Evolutionary conservation across 2,797 vertebrate genomes (phyloP), one percentile per base, ranked within the genome.

Genomic region (Catamblyrhynchus diadema): DNA sequence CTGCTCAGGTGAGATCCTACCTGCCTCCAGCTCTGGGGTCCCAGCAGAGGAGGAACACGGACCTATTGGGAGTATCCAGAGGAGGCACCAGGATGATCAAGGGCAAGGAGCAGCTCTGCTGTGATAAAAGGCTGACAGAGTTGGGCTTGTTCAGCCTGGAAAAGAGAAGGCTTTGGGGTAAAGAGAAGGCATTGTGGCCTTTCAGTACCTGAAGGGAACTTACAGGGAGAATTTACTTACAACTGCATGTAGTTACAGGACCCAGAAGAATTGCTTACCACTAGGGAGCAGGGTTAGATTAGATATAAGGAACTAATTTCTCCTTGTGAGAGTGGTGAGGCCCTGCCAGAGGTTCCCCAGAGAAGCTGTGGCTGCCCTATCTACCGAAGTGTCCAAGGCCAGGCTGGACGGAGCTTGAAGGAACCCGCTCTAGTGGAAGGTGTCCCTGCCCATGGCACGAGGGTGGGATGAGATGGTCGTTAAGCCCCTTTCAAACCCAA

Each of bases 1-100:
- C 19, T 39, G 56, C 17, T n/a, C 51, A 18, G 59, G n/a, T 72
- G 53, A 47, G 61, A 47, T 6, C 30, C 2, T 14, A 27, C 12
- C 30, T 54, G 22, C 47, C 61, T 32, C 30, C 78, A 47, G 41
- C 47, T 12, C 60, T 20, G 22, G 53, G 12, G 9, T 30, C 4
- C 30, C 61, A 8, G 54, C 54, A 42, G 2, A 1, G 47, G 5
- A 47, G 4, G 35, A 27, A 42, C 16, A 10, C 0, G 11, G 32
- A 74, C 1, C 62, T 67, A 15, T 1, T 12, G 19, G 19, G 35
- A 48, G 30, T 0, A 1, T 3, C 27, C 54, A 35, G 47, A 32
- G 41, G 6, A 32, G 62, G 27, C 41, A 7, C 9, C 47, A 18
- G 14, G 10, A 20, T 27, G 22, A 3, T 3, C 54, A 6, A 32